These are phyloP conservation scores for Spongia lamella DNA, from an alignment of 37 sponge, comb jelly and placozoan species.

Conservation along the genomic window DNA sequence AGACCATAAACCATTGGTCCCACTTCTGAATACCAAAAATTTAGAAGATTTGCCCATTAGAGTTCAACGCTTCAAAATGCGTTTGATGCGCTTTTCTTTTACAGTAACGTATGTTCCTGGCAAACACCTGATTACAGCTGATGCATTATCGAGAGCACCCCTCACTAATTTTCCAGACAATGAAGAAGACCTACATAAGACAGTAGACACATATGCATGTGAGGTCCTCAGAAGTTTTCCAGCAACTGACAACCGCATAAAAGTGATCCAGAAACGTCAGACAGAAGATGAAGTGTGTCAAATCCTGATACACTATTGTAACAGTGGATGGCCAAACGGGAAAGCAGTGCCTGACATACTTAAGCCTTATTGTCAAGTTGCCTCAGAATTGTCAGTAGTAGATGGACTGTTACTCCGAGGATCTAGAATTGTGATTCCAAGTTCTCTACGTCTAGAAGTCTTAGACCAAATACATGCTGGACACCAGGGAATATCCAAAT, in stretches of 20 bases:
- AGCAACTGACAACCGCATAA: too few species aligned
- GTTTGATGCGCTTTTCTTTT: constrained; percentile 44
- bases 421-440: constrained; percentile 3
- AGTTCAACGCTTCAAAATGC: constrained; percentile 50
- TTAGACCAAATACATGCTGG: constrained; percentile 1
- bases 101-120: constrained; percentile 57
- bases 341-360: not conserved
- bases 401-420: constrained; percentile 45
- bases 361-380: too few species aligned
- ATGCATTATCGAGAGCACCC: constrained; percentile 50
- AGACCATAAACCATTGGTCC: too few species aligned
- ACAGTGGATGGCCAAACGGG: not conserved
- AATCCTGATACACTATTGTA: not conserved
- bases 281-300: too few species aligned
- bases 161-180: not conserved
- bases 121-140: constrained; percentile 38
- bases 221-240: too few species aligned
- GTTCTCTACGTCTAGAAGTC: not conserved
- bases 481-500: constrained; percentile 2
- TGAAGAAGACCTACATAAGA: not conserved
- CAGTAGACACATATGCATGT: too few species aligned
- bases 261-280: too few species aligned
- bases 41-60: constrained; percentile 40
- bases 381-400: constrained; percentile 17
- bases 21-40: too few species aligned